Evolutionary conservation across 2,888 invertebrate species (phyloP).

Genomic region (Suillia variegata): DNA sequence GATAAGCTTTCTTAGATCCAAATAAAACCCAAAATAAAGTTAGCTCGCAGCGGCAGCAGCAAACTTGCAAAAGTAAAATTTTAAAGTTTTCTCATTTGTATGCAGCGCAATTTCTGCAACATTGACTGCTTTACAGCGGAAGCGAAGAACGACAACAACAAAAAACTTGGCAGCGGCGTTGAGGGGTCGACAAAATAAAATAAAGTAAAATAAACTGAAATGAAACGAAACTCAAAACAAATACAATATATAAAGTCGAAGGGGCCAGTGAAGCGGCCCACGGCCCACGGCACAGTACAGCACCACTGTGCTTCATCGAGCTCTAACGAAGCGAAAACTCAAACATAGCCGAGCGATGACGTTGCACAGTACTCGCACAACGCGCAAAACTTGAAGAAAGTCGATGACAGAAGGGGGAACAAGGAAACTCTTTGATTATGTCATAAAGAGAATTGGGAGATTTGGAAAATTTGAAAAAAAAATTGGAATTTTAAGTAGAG

Average conservation of each 20-base stretch:
- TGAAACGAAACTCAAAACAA: slow-evolving; percentile 12
- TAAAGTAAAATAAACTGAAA: slow-evolving; percentile 18
- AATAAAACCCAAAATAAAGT: slow-evolving; percentile 20
- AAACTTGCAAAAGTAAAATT: slow-evolving; percentile 48
- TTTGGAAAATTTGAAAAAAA: no score
- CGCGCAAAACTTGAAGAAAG: no score
- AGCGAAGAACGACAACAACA: slow-evolving; percentile 9
- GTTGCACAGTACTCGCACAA: not conserved
- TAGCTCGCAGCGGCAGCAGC: slow-evolving; percentile 38
- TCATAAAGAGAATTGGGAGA: no score
- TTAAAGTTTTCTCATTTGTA: slow-evolving; percentile 57
- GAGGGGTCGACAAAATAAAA: slow-evolving; percentile 11
- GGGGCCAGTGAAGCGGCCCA: slow-evolving; percentile 8
- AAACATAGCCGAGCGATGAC: slow-evolving; percentile 6
- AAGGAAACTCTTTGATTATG: no score
- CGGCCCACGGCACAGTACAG: no score
- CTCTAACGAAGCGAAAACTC: slow-evolving; percentile 27
- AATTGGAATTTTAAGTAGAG: no score
- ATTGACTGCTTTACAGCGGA: slow-evolving; percentile 40
- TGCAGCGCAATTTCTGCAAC: slow-evolving; percentile 52
- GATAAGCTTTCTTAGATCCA: slow-evolving; percentile 53
- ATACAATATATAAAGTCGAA: slow-evolving; percentile 11
- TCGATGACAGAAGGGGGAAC: no score
- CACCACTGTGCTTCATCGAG: slow-evolving; percentile 27
- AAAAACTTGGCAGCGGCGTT: no score